phyloP scores from a whole-genome alignment of 1,140 invertebrate species.

The Orussus abietinus region DNA sequence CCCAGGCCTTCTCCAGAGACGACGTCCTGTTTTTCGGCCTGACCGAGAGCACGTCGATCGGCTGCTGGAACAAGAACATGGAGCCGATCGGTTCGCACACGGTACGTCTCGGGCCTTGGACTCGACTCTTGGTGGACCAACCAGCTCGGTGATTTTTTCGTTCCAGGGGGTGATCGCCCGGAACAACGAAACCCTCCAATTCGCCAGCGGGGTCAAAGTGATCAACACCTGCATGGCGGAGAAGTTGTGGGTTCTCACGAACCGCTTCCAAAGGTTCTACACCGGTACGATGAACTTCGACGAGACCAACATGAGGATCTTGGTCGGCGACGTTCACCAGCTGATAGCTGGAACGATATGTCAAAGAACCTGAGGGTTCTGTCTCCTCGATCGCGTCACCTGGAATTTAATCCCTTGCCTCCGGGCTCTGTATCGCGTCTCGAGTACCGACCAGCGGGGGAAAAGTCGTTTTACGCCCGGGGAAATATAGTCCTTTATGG shows the following conservation, averaged over 20 bases:
- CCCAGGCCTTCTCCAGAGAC: constrained; percentile 34
- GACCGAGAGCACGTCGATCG: constrained; percentile 33
- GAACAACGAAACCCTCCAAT: constrained; percentile 56
- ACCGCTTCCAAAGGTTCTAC: constrained; percentile 42
- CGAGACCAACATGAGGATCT: constrained; percentile 36
- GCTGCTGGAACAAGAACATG: constrained; percentile 38
- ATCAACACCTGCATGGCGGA: constrained; percentile 52
- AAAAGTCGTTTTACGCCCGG: too few relatives aligned
- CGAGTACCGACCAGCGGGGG: too few relatives aligned
- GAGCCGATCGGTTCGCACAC: too few relatives aligned
- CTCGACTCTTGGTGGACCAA: too few relatives aligned
- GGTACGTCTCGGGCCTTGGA: too few relatives aligned
- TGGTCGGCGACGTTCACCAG: constrained; percentile 22
- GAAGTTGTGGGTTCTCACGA: constrained; percentile 62
- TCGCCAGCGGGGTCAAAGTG: constrained; percentile 64
- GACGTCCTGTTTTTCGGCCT: constrained; percentile 42
- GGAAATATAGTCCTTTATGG: too few relatives aligned
- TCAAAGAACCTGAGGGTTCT: too few relatives aligned
- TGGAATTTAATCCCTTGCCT: too few relatives aligned
- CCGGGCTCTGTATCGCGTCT: too few relatives aligned
- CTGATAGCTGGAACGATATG: constrained; percentile 40
- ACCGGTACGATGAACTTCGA: constrained; percentile 24
- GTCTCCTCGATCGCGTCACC: too few relatives aligned
- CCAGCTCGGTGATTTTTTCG: neutral
- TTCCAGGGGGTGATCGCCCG: constrained; percentile 48